Conservation (phyloP, 2,113 vertebrate genomes). For the Psammodynastes pulverulentus region DNA sequence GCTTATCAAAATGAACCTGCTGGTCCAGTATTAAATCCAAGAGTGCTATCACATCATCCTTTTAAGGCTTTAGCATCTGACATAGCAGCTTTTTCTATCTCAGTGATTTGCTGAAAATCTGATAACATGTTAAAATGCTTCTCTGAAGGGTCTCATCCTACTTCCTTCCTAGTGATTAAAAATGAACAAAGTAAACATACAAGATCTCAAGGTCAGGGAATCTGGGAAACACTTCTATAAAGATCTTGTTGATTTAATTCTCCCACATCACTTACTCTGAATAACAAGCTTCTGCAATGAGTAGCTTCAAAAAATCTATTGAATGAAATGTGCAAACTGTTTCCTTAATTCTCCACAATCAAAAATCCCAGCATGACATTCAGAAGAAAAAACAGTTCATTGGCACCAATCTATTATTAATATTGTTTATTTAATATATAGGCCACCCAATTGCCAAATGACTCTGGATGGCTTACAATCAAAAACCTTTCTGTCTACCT, state of each 20-base stretch:
- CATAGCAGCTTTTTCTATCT: not conserved
- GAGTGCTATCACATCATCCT: conserved; percentile 35
- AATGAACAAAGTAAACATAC: not conserved
- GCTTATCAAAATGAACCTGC: conserved; percentile 19
- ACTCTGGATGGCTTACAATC: not conserved
- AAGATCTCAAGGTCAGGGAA: not conserved
- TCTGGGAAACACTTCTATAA: not conserved
- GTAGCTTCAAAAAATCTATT: not conserved
- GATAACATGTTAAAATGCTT: conserved; percentile 19
- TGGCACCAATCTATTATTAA: accelerated
- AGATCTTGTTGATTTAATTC: conserved; percentile 15
- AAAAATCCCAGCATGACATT: not conserved
- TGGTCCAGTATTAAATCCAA: conserved; percentile 16
- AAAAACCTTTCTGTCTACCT: not conserved
- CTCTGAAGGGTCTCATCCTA: not conserved
- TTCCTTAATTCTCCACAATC: not conserved
- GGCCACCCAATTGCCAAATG: not conserved
- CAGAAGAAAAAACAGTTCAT: conserved; percentile 34
- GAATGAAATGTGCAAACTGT: not conserved
- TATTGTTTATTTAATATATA: not conserved
- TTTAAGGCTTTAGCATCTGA: conserved; percentile 35
- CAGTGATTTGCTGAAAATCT: not conserved
- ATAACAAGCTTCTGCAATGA: accelerated
- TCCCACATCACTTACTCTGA: not conserved
- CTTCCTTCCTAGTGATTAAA: conserved; percentile 25